Evolutionary conservation across 2,888 invertebrate species (phyloP), one percentile per base, ranked within the genome.

Genomic region (Apotomis betuletana): DNA sequence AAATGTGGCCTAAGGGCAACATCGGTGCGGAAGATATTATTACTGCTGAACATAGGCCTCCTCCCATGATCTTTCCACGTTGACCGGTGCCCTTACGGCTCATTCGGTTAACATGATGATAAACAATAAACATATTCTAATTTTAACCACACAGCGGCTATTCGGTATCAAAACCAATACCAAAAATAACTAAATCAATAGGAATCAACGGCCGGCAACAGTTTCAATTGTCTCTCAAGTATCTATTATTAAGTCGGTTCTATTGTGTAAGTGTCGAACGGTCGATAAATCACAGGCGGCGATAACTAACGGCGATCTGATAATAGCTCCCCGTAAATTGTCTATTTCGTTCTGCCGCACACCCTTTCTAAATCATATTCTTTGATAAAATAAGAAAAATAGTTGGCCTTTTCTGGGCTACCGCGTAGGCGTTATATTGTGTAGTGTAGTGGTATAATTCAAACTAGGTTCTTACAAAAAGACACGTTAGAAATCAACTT

Each of bases 291-390:
- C 67, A 46, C 51, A 5, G 13, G n/a, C 36, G 65, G 13, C 67
- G 67, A 57, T 67, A 71, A 71, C 70, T 71, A 67, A 71, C 70
- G 67, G 49, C 70, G 54, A 71, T 71, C 70, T 13, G 70, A 67
- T 71, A 67, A 71, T 71, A 51, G 57, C 27, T 36, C 60, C 57
- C 15, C 65, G 67, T 71, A 71, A 71, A 71, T 67, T 71, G 65
- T 61, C 60, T 71, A 57, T 71, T 67, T 61, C 70, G 67, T 55
- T 60, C 27, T n/a, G 15, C 55, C 13, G 55, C 55, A 70, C 61
- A 70, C 61, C 67, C 61, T 61, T 67, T 55, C 70, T 61, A 36
- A 60, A 46, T 67, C 70, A 67, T 71, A 67, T 71, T 71, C 55
- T 51, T 10, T 49, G 65, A 61, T 67, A 67, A 41, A 61, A 67